A percentile compares a stretch with the other conserved stretches of the same genome.
phyloP scores from a whole-genome alignment of 1,140 invertebrate genomes.

The Hyphantria cunea region DNA sequence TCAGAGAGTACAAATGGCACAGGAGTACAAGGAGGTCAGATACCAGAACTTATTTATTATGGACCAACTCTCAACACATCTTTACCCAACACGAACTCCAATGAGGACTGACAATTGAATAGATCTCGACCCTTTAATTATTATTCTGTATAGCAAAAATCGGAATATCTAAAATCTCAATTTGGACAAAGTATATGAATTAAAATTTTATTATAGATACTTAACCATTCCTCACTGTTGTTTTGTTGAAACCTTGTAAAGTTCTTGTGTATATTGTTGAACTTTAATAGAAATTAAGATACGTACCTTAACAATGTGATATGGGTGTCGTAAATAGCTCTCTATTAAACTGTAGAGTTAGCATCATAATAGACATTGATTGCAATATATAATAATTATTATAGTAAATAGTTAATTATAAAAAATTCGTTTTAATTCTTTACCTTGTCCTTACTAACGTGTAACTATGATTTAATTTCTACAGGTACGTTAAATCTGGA shows the following conservation, averaged over 20 bases:
- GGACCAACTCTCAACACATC: conserved; percentile 84
- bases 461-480: too few species aligned
- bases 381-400: conserved; percentile 60
- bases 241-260: conserved; percentile 60
- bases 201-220: conserved; percentile 41
- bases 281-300: conserved; percentile 47
- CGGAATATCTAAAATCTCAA: conserved; percentile 31
- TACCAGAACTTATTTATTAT: conserved; percentile 96
- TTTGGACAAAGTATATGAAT: conserved; percentile 26
- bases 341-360: conserved; percentile 61
- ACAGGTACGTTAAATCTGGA: too few species aligned
- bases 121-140: conserved; percentile 52
- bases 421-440: conserved; percentile 6
- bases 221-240: conserved; percentile 65
- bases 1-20: conserved; percentile 97
- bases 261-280: conserved; percentile 64
- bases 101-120: conserved; percentile 71
- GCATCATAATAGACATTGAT: conserved; percentile 51
- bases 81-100: conserved; percentile 54
- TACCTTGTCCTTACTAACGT: too few species aligned
- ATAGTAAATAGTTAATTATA: conserved; percentile 37
- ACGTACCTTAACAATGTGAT: conserved; percentile 75
- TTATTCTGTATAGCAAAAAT: conserved; percentile 58
- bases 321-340: conserved; percentile 77
- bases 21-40: conserved; percentile 96